These are phyloP conservation scores for Drosophila sturtevanti DNA, from an alignment of 1,140 invertebrate species.

Conservation along the genomic window DNA sequence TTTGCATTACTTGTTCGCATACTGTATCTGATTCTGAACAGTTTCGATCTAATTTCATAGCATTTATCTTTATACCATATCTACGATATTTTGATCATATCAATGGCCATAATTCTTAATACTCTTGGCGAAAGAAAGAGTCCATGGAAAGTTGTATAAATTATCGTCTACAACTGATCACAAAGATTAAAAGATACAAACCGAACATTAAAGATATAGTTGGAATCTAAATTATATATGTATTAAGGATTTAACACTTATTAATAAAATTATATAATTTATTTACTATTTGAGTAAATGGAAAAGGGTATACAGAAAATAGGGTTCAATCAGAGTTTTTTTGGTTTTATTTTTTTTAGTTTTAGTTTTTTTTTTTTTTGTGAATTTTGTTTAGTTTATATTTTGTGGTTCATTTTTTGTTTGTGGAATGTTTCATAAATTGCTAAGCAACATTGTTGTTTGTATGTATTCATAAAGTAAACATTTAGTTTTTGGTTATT, in stretches of 20 bases:
- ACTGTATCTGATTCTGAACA: constrained; percentile 40
- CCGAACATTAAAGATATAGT: too few species aligned
- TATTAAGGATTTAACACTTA: too few species aligned
- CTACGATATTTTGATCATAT: background rate
- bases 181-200: background rate
- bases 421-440: constrained; percentile 39
- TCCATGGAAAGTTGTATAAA: background rate
- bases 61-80: background rate
- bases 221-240: too few species aligned
- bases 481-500: background rate
- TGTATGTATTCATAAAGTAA: background rate
- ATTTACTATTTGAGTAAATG: too few species aligned
- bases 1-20: constrained; percentile 37
- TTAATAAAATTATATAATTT: too few species aligned
- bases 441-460: constrained; percentile 28
- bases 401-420: background rate
- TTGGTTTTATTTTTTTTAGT: background rate
- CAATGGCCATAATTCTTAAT: background rate
- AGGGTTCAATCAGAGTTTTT: background rate
- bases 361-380: background rate
- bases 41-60: constrained; percentile 14
- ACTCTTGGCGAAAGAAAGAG: background rate
- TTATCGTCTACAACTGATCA: background rate
- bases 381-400: background rate
- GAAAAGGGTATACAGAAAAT: background rate